Conservation (phyloP, 30 jellyfish, hydroid and myxozoan species). For the Aurelia coerulea region DNA sequence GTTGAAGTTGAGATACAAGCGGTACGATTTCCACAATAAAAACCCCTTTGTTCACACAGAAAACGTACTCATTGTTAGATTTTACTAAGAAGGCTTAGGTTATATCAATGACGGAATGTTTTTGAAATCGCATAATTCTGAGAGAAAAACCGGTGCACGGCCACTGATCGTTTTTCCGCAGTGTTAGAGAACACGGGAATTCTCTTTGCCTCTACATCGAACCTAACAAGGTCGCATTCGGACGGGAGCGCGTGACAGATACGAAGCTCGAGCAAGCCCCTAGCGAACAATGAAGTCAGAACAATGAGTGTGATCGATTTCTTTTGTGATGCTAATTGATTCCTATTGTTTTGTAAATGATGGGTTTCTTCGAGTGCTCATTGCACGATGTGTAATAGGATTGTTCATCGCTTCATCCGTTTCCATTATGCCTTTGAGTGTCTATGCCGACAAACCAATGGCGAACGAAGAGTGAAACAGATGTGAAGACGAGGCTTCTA, state of each 20-base stretch:
- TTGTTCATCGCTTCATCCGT: constrained; percentile 75
- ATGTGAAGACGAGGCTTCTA: constrained; percentile 74
- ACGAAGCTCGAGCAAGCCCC: neutral
- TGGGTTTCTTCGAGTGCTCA: constrained; percentile 65
- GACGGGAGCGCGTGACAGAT: constrained; percentile 35
- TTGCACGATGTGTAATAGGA: constrained; percentile 80
- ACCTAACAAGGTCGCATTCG: constrained; percentile 23
- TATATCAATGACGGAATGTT: constrained; percentile 69
- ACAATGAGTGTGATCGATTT: constrained; percentile 46
- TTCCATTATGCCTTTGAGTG: constrained; percentile 76
- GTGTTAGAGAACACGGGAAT: constrained; percentile 25
- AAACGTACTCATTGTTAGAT: constrained; percentile 58
- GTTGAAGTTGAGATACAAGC: constrained; percentile 50
- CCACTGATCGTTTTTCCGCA: constrained; percentile 41
- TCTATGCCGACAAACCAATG: constrained; percentile 82
- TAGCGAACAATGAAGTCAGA: constrained; percentile 3
- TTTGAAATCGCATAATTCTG: constrained; percentile 58
- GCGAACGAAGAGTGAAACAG: constrained; percentile 69
- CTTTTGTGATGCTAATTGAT: constrained; percentile 41
- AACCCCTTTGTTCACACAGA: constrained; percentile 60
- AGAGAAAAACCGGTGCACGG: constrained; percentile 69
- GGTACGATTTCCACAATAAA: constrained; percentile 65
- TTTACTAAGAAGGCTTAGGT: constrained; percentile 63
- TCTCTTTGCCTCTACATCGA: neutral
- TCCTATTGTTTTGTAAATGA: constrained; percentile 54